These are phyloP conservation scores for Andrena bicolor DNA, from an alignment of 2,888 invertebrate species.

Conservation along the genomic window DNA sequence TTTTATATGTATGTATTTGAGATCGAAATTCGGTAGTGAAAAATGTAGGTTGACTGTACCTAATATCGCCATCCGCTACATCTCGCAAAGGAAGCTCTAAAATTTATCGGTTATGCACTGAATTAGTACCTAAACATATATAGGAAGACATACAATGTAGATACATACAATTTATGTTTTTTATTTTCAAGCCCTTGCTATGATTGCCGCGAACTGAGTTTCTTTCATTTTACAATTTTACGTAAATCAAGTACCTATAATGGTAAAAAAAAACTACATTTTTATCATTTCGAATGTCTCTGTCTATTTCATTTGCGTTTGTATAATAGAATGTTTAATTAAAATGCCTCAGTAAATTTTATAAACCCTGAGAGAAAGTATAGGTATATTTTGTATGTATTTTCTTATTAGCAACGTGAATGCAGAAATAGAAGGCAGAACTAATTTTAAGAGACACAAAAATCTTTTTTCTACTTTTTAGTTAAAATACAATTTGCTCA, in stretches of 20 bases:
- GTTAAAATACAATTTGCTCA: neutral
- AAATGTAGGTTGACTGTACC: no score
- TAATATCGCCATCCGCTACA: no score
- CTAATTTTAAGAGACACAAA: neutral
- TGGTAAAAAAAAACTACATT: neutral
- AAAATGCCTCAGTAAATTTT: neutral
- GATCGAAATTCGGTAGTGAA: no score
- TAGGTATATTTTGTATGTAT: no score
- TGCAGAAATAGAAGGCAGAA: neutral
- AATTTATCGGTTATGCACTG: no score
- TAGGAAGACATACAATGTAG: neutral
- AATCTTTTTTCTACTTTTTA: neutral
- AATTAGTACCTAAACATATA: no score
- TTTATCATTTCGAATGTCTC: neutral
- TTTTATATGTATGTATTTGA: no score
- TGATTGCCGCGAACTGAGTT: neutral
- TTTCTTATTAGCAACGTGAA: neutral
- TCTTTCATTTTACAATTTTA: neutral
- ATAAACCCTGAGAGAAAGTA: neutral
- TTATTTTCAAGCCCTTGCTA: no score
- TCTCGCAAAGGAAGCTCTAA: neutral
- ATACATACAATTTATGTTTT: no score
- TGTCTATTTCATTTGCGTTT: no score
- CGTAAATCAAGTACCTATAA: no score
- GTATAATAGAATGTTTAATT: neutral